These are phyloP conservation scores for Cydia amplana DNA, from an alignment of 1,140 invertebrate species.

Conservation along the genomic window DNA sequence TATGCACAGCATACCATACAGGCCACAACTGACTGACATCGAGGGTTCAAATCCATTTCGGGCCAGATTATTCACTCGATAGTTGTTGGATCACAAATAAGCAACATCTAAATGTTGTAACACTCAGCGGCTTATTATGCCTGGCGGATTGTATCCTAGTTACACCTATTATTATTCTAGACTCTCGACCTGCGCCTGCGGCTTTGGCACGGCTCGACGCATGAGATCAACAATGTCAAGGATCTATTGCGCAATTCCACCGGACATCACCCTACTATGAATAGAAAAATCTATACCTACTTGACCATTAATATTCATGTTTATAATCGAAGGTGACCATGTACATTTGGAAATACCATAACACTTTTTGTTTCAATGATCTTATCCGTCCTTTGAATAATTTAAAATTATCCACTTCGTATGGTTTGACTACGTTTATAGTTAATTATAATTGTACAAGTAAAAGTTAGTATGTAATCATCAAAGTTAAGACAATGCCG, in stretches of 20 bases:
- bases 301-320: slow-evolving; percentile 26
- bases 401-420: background rate
- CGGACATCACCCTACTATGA: slow-evolving; percentile 30
- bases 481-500: background rate
- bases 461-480: background rate
- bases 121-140: slow-evolving; percentile 34
- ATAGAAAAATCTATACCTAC: slow-evolving; percentile 30
- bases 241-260: slow-evolving; percentile 54
- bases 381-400: slow-evolving; percentile 1
- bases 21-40: too few species aligned
- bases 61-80: background rate
- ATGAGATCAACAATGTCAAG: slow-evolving; percentile 73
- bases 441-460: background rate
- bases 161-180: slow-evolving; percentile 44
- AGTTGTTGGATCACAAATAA: background rate
- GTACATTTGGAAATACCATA: slow-evolving; percentile 15
- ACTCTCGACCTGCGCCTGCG: slow-evolving; percentile 40
- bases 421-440: background rate
- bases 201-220: slow-evolving; percentile 52
- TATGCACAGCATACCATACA: too few species aligned
- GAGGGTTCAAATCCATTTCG: background rate
- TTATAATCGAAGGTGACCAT: slow-evolving; percentile 11
- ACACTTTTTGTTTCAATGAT: slow-evolving; percentile 12
- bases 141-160: slow-evolving; percentile 38
- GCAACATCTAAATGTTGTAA: slow-evolving; percentile 24